These are phyloP conservation scores for Crocallis elinguaria DNA, from an alignment of 2,888 invertebrate species.

Conservation along the genomic window DNA sequence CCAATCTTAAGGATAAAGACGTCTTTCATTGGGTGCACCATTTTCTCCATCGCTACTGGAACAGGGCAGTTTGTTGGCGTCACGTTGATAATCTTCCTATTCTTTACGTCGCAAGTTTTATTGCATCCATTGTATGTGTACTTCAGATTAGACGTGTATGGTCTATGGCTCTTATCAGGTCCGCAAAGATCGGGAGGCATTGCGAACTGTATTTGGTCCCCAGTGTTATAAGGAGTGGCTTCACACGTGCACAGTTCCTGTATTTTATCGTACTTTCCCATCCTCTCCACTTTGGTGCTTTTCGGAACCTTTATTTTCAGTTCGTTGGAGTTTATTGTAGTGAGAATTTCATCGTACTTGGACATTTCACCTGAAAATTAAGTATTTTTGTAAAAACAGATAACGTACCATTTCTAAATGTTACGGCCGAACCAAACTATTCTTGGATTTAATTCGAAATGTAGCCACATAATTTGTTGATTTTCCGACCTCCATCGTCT, in stretches of 20 bases:
- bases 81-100: slow-evolving; percentile 64
- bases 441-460: no score
- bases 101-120: slow-evolving; percentile 54
- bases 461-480: no score
- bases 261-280: slow-evolving; percentile 69
- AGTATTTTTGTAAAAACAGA: not conserved
- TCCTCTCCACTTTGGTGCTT: slow-evolving; percentile 65
- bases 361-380: slow-evolving; percentile 52
- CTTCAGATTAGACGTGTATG: slow-evolving; percentile 66
- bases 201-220: slow-evolving; percentile 77
- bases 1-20: slow-evolving; percentile 80
- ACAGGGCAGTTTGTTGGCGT: slow-evolving; percentile 74
- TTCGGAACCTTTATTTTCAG: slow-evolving; percentile 78
- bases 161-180: slow-evolving; percentile 54
- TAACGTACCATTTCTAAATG: not conserved
- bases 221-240: slow-evolving; percentile 64
- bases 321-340: slow-evolving; percentile 77
- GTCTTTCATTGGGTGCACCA: slow-evolving; percentile 67
- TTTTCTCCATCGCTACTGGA: slow-evolving; percentile 71
- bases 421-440: no score
- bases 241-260: slow-evolving; percentile 75
- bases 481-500: no score
- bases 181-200: slow-evolving; percentile 61
- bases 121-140: slow-evolving; percentile 66
- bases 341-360: slow-evolving; percentile 76